Evolutionary conservation across 2,797 vertebrate genomes (phyloP), one percentile per base, ranked within the genome.

Genomic region (Adelosebastes latens): DNA sequence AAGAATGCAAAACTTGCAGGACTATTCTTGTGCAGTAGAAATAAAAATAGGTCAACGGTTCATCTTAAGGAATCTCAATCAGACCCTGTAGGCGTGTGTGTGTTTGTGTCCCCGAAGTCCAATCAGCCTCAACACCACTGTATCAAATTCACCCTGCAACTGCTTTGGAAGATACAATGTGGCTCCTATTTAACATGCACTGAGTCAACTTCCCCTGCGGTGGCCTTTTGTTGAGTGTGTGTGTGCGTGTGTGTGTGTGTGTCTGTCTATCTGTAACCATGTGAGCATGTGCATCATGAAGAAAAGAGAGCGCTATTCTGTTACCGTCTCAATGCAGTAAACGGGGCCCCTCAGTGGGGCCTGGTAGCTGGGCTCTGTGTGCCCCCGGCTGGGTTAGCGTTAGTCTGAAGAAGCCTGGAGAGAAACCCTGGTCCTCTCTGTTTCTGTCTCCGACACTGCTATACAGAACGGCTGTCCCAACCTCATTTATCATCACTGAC

Each of bases 121-220:
- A 79, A 83, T 85, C 78, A 62, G 53, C 66, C 65, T 73, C 24
- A 63, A 69, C 80, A 90, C 65, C 83, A 86, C 79, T 89, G 84
- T 89, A 90, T 92, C 86, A 67, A 89, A 92, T 91, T 89, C 63
- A 68, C 59, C 66, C 87, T 86, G 74, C 83, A 81, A 82, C 83
- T 87, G 61, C 81, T 86, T 83, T 81, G 29, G 36, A 69, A 70
- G 80, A 85, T 72, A 93, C 93, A 95, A 91, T 94, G 87, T 82
- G 78, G 79, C 49, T 90, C 90, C 94, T 96, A 91, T 96, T 96
- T 95, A 93, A 78, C 85, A 95, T 96, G 86, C 93, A 92, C 80
- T 71, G 75, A 88, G 88, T 91, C 89, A 83, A 86, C 94, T 93
- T 93, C 92, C 87, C 91, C 86, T 88, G 84, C 42, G 22, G 89